Evolutionary conservation across 2,113 vertebrate genomes (phyloP), one percentile per base, ranked within the genome.

Genomic region (Pongo pygmaeus): DNA sequence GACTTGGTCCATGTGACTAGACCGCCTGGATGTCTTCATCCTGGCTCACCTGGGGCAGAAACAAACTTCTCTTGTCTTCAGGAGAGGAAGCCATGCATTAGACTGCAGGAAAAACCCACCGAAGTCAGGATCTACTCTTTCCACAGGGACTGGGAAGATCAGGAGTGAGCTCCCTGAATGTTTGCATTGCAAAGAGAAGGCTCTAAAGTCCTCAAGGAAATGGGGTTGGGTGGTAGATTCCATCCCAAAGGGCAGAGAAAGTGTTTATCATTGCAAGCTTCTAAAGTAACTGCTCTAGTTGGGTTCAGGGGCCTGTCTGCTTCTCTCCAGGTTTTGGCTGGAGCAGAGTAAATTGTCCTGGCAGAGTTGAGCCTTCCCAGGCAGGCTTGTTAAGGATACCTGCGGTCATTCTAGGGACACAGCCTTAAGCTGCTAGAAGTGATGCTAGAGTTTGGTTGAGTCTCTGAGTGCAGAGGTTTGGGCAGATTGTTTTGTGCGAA

Each of bases 401-500:
- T 27, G 61, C 0, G 8, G 1, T 61, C 35, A 6, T 48, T 40
- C 11, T 14, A 16, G 25, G 5, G 20, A 16, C 5, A 6, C 35
- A 0, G 5, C 8, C 78, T 57, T 22, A n/a, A 5, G 32, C 13
- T 30, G 27, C 50, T 46, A 6, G 50, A 80, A 52, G 30, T 5
- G 2, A 30, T 12, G 25, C 30, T 18, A 46, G 10, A 40, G 4
- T 17, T 38, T 52, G 57, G 11, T 61, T 17, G 8, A 46, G 12
- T 35, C 32, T 64, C 27, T 32, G 17, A 25, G 9, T 16, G 32
- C 2, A 35, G 84, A 81, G 11, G 2, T 46, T 70, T 61, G 35
- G 14, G 27, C 35, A 23, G 13, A 2, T 6, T 0, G 1, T 27
- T 9, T 6, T 3, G 25, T 20, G 22, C 22, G 6, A 25, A 27